Conservation (phyloP, 2,888 invertebrate genomes). For the Drosophila maculinotata region DNA sequence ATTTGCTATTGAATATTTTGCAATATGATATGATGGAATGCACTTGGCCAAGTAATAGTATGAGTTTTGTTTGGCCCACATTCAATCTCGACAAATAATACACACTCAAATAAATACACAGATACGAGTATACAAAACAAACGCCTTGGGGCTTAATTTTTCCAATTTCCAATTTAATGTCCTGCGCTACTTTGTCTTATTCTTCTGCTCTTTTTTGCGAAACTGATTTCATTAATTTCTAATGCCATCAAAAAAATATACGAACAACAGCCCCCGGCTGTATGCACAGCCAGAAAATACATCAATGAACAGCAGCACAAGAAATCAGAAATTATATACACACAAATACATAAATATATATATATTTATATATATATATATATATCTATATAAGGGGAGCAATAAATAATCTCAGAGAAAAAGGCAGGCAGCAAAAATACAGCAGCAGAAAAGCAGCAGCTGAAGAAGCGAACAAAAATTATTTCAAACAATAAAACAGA, state of each 20-base stretch:
- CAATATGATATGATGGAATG: conserved; percentile 9
- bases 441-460: conserved; percentile 7
- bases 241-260: conserved; percentile 70
- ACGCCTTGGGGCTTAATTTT: conserved; percentile 52
- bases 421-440: conserved; percentile 28
- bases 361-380: conserved; percentile 10
- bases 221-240: conserved; percentile 80
- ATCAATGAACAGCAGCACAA: conserved; percentile 58
- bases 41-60: conserved; percentile 13
- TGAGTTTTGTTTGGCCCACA: background rate
- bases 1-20: conserved; percentile 30
- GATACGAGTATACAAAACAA: conserved; percentile 34
- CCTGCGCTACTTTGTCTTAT: conserved; percentile 19
- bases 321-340: conserved; percentile 29
- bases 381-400: conserved; percentile 24
- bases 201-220: conserved; percentile 33
- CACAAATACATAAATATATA: conserved; percentile 6
- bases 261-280: conserved; percentile 54
- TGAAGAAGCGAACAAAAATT: conserved; percentile 41
- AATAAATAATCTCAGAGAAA: conserved; percentile 50
- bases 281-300: conserved; percentile 49
- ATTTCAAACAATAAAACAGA: conserved; percentile 63
- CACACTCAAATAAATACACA: conserved; percentile 26
- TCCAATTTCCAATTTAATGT: conserved; percentile 64
- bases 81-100: conserved; percentile 22